These are phyloP conservation scores for Panonychus citri DNA, from an alignment of 1,140 invertebrate species.

Conservation along the genomic window DNA sequence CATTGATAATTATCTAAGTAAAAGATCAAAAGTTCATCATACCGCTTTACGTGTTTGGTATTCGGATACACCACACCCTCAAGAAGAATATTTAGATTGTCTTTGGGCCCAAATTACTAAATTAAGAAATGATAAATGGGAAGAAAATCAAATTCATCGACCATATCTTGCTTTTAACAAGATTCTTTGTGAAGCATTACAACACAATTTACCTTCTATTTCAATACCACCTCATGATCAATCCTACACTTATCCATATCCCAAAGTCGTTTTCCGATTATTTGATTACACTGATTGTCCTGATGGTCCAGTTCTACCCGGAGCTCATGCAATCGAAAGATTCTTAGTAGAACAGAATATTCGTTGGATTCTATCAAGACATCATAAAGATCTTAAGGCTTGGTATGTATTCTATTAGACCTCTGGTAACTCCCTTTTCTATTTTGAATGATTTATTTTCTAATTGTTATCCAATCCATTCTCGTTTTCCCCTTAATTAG, in stretches of 20 bases:
- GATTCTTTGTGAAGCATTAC: slow-evolving; percentile 75
- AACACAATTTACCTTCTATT: slow-evolving; percentile 76
- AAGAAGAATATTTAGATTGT: slow-evolving; percentile 96
- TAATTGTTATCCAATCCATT: slow-evolving; percentile 8
- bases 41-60: slow-evolving; percentile 77
- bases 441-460: slow-evolving; percentile 4
- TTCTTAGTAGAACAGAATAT: slow-evolving; percentile 95
- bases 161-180: slow-evolving; percentile 90
- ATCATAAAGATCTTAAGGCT: slow-evolving; percentile 71
- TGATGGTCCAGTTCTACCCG: slow-evolving; percentile 52
- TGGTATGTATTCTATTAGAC: slow-evolving; percentile 38
- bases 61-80: slow-evolving; percentile 68
- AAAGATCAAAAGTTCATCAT: slow-evolving; percentile 39
- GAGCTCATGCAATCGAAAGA: slow-evolving; percentile 85
- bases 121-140: slow-evolving; percentile 78
- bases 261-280: slow-evolving; percentile 60
- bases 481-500: slow-evolving; percentile 27
- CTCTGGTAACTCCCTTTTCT: neutral
- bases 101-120: slow-evolving; percentile 88
- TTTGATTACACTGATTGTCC: slow-evolving; percentile 98
- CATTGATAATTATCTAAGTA: slow-evolving; percentile 69
- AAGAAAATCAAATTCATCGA: slow-evolving; percentile 80
- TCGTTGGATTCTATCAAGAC: slow-evolving; percentile 70
- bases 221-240: slow-evolving; percentile 74
- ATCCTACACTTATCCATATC: slow-evolving; percentile 63